Conservation (phyloP, 92 coral and sea anemone genomes). For the Hydrozoanthus gracilis region DNA sequence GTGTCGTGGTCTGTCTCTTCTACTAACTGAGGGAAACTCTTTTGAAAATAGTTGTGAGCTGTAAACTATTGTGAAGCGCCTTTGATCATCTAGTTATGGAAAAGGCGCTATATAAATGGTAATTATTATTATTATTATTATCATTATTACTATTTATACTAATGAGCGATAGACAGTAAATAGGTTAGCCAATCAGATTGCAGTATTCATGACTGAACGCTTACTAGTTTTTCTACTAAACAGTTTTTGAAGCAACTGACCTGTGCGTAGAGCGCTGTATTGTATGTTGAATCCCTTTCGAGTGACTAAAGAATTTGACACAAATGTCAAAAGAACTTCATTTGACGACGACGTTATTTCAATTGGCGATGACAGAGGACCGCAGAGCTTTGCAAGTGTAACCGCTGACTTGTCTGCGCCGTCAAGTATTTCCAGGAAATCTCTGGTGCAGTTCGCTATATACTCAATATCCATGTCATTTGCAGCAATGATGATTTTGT, state of each 20-base stretch:
- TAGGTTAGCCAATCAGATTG: too few relatives aligned
- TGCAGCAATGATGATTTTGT: conserved; percentile 42
- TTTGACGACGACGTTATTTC: conserved; percentile 64
- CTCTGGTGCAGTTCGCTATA: conserved; percentile 60
- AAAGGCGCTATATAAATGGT: too few relatives aligned
- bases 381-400: conserved; percentile 69
- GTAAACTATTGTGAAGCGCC: too few relatives aligned
- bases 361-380: conserved; percentile 30
- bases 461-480: conserved; percentile 58
- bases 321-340: conserved; percentile 57
- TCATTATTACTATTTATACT: too few relatives aligned
- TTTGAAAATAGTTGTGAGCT: too few relatives aligned
- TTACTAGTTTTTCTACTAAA: neutral
- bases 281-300: conserved; percentile 58
- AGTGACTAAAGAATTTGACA: conserved; percentile 42
- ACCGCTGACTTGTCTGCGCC: conserved; percentile 56
- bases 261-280: conserved; percentile 55
- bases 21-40: too few relatives aligned
- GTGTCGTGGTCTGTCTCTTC: too few relatives aligned
- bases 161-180: too few relatives aligned
- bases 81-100: too few relatives aligned
- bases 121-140: too few relatives aligned
- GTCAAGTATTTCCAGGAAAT: conserved; percentile 61
- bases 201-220: too few relatives aligned
- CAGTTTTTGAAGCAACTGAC: neutral